Base-by-base conservation (phyloP, 2,797 vertebrate species). In the Holocentrus rufus region DNA sequence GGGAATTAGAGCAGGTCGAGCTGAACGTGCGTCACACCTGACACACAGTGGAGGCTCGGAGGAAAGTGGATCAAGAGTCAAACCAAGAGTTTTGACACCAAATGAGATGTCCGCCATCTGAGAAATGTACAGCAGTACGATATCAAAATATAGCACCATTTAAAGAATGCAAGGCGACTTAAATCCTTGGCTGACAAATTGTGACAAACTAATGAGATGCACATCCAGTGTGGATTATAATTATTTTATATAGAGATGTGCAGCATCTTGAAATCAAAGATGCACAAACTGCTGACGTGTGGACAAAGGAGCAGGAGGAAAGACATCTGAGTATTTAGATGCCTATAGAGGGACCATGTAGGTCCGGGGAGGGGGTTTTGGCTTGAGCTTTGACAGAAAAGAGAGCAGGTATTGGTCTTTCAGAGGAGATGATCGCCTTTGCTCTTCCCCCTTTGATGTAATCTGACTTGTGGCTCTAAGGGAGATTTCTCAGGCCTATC, bases 1-100 rank as follows among this genome's bases (percentile, higher is more conserved):
- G 87, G 81, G 93, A 88, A 91, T 94, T 93, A 93, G 88, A 90
- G 80, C 82, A 74, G 85, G 87, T 88, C 85, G 83, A 88, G 81
- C 66, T 58, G 65, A 89, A 88, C 36, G 53, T 93, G 90, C 91
- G 93, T 94, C 93, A 94, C 82, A 65, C 77, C 71, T 80, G 78
- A 89, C 68, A 72, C 69, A 80, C 60, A 56, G 71, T 13, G 39
- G 66, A 56, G 53, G 49, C 60, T 31, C 11, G 8, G 71, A 36
- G 0, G 2, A 44, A 39, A 44, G 65, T 80, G 79, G 75, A 85
- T 89, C 88, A 88, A 55, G 66, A 83, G 72, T 84, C 84, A 83
- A 66, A 76, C 0, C 39, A 5, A 20, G 27, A 54, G 36, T 69
- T 81, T 0, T 34, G 2, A 3, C 49, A 39, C 53, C 30, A 42